phyloP scores from a whole-genome alignment of 2,113 vertebrate genomes.

The Pristiophorus japonicus region DNA sequence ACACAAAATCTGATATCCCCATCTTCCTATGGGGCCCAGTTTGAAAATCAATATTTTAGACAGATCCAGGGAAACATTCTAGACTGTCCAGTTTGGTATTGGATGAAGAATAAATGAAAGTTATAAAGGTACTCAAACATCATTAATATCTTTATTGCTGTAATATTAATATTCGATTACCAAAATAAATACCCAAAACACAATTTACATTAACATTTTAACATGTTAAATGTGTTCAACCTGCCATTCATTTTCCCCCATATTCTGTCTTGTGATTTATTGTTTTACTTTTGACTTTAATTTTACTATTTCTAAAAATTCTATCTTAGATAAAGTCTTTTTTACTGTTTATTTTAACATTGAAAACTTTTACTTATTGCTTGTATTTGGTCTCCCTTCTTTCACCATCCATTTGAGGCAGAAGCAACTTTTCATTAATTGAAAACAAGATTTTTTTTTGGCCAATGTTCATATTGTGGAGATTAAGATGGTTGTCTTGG shows the following conservation, averaged over 20 bases:
- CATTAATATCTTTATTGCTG: not conserved
- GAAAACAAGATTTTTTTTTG: not conserved
- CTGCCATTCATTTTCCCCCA: not conserved
- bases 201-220: not conserved
- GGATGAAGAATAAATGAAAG: not conserved
- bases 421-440: not conserved
- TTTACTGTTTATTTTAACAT: not conserved
- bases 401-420: not conserved
- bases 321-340: not conserved
- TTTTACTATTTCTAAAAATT: not conserved
- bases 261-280: not conserved
- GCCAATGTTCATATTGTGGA: not conserved
- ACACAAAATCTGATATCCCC: not conserved
- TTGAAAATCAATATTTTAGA: not conserved
- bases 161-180: not conserved
- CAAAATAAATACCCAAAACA: not conserved
- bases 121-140: not conserved
- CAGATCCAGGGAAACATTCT: not conserved
- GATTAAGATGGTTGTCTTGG: not conserved
- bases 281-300: not conserved
- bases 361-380: not conserved
- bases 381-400: not conserved
- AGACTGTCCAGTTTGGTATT: not conserved
- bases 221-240: not conserved
- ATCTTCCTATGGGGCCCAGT: not conserved